Conservation (phyloP, 1,140 invertebrate genomes). For the Paralvinella palmiformis region DNA sequence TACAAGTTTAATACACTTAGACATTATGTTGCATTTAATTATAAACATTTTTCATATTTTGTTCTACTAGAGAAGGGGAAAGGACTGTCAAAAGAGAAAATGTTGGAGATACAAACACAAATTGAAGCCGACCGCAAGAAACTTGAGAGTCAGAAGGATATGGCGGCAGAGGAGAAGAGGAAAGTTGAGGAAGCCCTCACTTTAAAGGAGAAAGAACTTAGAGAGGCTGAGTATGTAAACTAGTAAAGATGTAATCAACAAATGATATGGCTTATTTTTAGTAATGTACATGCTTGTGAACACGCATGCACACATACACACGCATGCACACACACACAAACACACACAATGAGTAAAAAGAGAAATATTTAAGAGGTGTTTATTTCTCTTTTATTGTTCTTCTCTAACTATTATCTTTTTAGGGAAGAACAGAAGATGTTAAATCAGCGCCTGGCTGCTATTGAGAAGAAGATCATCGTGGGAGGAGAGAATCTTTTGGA, state of each 20-base stretch:
- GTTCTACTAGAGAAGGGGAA: not conserved
- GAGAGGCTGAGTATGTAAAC: constrained; percentile 54
- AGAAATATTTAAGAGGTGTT: too few relatives aligned
- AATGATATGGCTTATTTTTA: too few relatives aligned
- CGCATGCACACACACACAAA: too few relatives aligned
- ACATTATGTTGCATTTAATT: too few relatives aligned
- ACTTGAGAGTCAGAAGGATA: constrained; percentile 53
- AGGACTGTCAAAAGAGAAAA: constrained; percentile 49
- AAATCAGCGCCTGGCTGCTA: constrained; percentile 75
- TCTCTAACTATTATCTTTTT: too few relatives aligned
- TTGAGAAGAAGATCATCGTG: constrained; percentile 93
- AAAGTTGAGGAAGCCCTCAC: constrained; percentile 54
- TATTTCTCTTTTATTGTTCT: too few relatives aligned
- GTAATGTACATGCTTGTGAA: too few relatives aligned
- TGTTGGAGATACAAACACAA: constrained; percentile 50
- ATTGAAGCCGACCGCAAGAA: constrained; percentile 54
- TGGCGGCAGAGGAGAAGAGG: constrained; percentile 65
- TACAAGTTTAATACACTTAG: too few relatives aligned
- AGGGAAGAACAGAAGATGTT: constrained; percentile 60
- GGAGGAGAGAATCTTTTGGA: constrained; percentile 97
- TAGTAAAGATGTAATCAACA: too few relatives aligned
- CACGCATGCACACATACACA: too few relatives aligned
- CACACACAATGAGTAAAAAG: too few relatives aligned
- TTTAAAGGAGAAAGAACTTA: constrained; percentile 54
- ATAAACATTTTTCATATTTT: too few relatives aligned